phyloP scores from a whole-genome alignment of 2,797 vertebrate species.

The Triplophysa bombifrons region DNA sequence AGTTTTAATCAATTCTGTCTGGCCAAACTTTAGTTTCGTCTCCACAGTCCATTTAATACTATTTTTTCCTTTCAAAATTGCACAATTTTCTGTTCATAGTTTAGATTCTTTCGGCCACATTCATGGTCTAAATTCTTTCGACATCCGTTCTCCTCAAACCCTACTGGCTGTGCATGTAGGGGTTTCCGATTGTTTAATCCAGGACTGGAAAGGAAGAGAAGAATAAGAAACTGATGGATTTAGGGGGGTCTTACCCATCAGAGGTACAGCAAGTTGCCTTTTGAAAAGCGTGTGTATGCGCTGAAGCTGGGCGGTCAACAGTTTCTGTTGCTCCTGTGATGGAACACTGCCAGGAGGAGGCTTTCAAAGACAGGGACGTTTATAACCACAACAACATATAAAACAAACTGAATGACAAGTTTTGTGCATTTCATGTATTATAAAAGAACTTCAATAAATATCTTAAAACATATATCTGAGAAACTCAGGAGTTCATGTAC shows the following conservation, averaged over 20 bases:
- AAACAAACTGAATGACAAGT: neutral
- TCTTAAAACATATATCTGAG: neutral
- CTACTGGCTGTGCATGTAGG: neutral
- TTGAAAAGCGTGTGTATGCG: constrained; percentile 91
- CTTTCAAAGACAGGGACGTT: constrained; percentile 68
- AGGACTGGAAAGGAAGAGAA: constrained; percentile 8
- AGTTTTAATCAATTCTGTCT: constrained; percentile 14
- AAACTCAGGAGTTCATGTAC: constrained; percentile 69
- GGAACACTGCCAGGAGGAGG: constrained; percentile 86
- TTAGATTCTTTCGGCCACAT: constrained; percentile 4
- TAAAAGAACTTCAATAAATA: neutral
- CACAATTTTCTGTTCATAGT: neutral
- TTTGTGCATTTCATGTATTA: neutral
- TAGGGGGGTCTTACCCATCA: constrained; percentile 82
- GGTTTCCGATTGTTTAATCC: constrained; percentile 8
- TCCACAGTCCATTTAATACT: constrained; percentile 2
- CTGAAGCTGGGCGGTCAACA: constrained; percentile 85
- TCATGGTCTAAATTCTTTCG: constrained; percentile 24
- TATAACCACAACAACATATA: neutral
- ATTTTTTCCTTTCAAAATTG: constrained; percentile 16
- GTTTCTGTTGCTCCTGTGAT: constrained; percentile 85
- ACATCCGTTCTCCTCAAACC: neutral
- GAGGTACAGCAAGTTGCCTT: constrained; percentile 90
- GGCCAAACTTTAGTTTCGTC: constrained; percentile 2
- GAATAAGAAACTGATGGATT: neutral